Evolutionary conservation across 30 jellyfish, hydroid and myxozoan genomes (phyloP).

Genomic region (Chironex yamaguchii): DNA sequence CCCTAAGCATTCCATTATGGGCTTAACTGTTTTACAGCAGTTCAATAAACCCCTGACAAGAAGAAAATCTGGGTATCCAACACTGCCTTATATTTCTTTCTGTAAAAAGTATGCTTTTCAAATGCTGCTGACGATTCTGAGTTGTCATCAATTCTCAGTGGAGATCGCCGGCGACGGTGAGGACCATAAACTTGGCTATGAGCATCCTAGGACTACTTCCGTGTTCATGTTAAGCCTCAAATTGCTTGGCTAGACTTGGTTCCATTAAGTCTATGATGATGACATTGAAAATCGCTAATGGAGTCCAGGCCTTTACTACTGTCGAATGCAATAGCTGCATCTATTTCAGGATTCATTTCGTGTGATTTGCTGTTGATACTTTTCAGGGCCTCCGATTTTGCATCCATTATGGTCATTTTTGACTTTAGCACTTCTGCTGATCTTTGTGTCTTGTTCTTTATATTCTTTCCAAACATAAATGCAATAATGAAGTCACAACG

Average conservation of each 20-base stretch:
- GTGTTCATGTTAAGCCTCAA: too few species aligned
- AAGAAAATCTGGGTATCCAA: slow-evolving; percentile 36
- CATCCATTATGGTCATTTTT: slow-evolving; percentile 19
- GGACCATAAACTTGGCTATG: too few species aligned
- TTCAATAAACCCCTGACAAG: neutral
- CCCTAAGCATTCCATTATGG: too few species aligned
- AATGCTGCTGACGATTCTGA: neutral
- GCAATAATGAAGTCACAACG: slow-evolving; percentile 20
- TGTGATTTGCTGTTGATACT: slow-evolving; percentile 12
- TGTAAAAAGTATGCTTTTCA: neutral
- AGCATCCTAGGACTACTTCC: too few species aligned
- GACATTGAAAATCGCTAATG: slow-evolving; percentile 4
- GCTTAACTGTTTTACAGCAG: slow-evolving; percentile 41
- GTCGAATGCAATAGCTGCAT: slow-evolving; percentile 14
- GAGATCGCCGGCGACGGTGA: slow-evolving; percentile 32
- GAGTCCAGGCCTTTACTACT: slow-evolving; percentile 17
- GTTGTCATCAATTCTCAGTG: slow-evolving; percentile 12
- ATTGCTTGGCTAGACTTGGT: too few species aligned
- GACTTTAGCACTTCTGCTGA: slow-evolving; percentile 9
- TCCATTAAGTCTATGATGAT: too few species aligned
- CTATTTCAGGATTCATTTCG: slow-evolving; percentile 3
- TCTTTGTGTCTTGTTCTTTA: slow-evolving; percentile 1
- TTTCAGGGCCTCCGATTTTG: neutral
- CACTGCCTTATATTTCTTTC: slow-evolving; percentile 12
- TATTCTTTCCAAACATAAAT: slow-evolving; percentile 12